Evolutionary conservation across 2,797 vertebrate genomes (phyloP).

Genomic region (Enteromius radiatus): DNA sequence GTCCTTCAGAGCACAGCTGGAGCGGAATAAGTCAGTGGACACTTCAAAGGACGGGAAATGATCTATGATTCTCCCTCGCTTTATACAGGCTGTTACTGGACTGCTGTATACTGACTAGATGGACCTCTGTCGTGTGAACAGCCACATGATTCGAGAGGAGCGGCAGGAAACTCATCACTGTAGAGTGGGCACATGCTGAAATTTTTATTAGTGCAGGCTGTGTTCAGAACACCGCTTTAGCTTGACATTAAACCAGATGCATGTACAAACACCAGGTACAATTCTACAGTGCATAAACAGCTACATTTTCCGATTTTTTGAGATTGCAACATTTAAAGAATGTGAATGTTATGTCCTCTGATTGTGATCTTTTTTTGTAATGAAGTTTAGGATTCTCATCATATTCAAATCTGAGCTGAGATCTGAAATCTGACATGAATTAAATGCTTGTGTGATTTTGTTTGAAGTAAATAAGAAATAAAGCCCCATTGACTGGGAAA

Average conservation of each 20-base stretch:
- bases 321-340: slow-evolving; percentile 16
- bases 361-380: background rate
- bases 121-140: slow-evolving; percentile 36
- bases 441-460: slow-evolving; percentile 22
- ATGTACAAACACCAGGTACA: slow-evolving; percentile 33
- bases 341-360: background rate
- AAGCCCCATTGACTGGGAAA: slow-evolving; percentile 76
- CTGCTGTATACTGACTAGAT: slow-evolving; percentile 3
- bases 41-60: slow-evolving; percentile 43
- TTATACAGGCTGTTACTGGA: slow-evolving; percentile 35
- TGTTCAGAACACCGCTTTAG: slow-evolving; percentile 16
- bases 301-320: background rate
- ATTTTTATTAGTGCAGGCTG: slow-evolving; percentile 1
- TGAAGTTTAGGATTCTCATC: slow-evolving; percentile 13
- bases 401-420: background rate
- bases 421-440: background rate
- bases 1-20: slow-evolving; percentile 50
- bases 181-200: slow-evolving; percentile 11
- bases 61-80: slow-evolving; percentile 28
- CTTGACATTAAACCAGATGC: slow-evolving; percentile 5
- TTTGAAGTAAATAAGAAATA: slow-evolving; percentile 70
- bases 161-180: slow-evolving; percentile 10
- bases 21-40: slow-evolving; percentile 21
- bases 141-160: slow-evolving; percentile 23
- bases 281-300: slow-evolving; percentile 28